Conservation (phyloP, 2,888 invertebrate genomes). For the Lasioglossum vierecki region DNA sequence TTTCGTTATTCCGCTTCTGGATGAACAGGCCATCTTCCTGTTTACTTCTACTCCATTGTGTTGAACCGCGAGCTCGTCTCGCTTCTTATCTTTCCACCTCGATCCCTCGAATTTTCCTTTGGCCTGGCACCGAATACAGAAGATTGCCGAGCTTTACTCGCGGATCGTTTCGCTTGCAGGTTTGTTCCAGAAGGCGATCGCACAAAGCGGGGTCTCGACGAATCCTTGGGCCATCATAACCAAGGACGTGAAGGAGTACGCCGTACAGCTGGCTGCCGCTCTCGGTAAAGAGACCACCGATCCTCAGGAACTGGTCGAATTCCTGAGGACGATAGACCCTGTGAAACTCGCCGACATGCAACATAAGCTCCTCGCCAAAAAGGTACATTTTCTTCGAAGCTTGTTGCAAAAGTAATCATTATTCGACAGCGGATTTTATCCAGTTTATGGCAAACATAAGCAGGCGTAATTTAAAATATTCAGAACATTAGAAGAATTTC, state of each 20-base stretch:
- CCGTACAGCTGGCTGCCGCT: slow-evolving; percentile 62
- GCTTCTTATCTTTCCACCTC: not conserved
- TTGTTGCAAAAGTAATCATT: too few species aligned
- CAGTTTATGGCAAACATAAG: too few species aligned
- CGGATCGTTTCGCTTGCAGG: slow-evolving; percentile 61
- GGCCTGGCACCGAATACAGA: not conserved
- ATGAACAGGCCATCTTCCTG: not conserved
- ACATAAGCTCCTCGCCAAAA: slow-evolving; percentile 27
- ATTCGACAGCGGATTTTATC: too few species aligned
- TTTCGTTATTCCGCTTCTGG: not conserved
- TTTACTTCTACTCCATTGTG: slow-evolving; percentile 1
- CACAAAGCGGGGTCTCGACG: slow-evolving; percentile 73
- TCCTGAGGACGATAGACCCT: slow-evolving; percentile 71
- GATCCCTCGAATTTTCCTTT: not conserved
- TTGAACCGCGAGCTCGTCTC: not conserved
- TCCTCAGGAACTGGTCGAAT: slow-evolving; percentile 71
- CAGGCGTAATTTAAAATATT: too few species aligned
- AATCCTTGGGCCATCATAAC: slow-evolving; percentile 57
- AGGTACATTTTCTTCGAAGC: slow-evolving; percentile 45
- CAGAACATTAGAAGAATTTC: too few species aligned
- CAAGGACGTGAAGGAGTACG: slow-evolving; percentile 46
- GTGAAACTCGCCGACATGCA: slow-evolving; percentile 62
- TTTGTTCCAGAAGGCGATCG: slow-evolving; percentile 78
- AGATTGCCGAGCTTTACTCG: not conserved
- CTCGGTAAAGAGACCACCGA: slow-evolving; percentile 72